Conservation (phyloP, 2,888 invertebrate species). For the Eueremaeus valkanovi region DNA sequence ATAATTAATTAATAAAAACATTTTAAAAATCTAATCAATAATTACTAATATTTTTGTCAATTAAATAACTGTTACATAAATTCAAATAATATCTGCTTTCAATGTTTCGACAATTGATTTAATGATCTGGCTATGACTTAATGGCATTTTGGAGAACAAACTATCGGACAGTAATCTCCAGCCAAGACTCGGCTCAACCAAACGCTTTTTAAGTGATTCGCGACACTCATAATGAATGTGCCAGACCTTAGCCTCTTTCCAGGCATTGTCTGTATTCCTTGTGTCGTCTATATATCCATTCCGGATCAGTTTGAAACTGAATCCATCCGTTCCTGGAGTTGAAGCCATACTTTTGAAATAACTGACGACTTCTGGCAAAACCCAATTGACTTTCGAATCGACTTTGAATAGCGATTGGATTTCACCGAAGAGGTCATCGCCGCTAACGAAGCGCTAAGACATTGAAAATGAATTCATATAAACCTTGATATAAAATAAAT, state of each 20-base stretch:
- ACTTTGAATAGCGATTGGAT: constrained; percentile 44
- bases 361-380: constrained; percentile 42
- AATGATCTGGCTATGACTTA: constrained; percentile 21
- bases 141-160: constrained; percentile 18
- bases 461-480: not conserved
- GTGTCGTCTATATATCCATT: constrained; percentile 53
- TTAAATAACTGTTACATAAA: no score
- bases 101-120: constrained; percentile 18
- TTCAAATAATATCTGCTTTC: constrained; percentile 1
- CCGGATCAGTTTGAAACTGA: constrained; percentile 47
- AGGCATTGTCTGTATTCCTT: constrained; percentile 50
- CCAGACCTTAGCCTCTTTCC: constrained; percentile 49
- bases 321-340: not conserved
- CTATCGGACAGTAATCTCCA: constrained; percentile 25
- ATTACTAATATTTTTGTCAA: no score
- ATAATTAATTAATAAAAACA: no score
- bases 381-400: constrained; percentile 42
- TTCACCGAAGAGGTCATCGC: constrained; percentile 44
- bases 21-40: no score
- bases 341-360: constrained; percentile 19
- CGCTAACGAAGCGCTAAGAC: constrained; percentile 46
- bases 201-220: constrained; percentile 6
- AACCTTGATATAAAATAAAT: not conserved
- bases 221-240: constrained; percentile 47
- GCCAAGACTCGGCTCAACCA: not conserved